Evolutionary conservation across 2,113 vertebrate genomes (phyloP).

Genomic region (Campylorhamphus procurvoides): DNA sequence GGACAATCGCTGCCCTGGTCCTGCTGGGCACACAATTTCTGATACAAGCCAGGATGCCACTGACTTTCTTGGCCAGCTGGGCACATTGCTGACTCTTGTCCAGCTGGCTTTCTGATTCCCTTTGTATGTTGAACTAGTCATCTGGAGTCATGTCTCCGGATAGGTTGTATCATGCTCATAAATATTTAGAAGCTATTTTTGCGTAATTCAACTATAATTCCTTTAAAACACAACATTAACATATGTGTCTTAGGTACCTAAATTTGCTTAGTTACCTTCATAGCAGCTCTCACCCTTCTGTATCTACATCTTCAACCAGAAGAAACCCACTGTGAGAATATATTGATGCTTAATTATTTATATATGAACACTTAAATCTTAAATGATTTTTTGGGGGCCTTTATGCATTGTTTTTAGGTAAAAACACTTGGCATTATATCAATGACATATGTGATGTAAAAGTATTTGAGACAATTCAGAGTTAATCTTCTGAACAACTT

Average conservation of each 20-base stretch:
- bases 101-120: background rate
- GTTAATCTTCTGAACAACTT: background rate
- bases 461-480: background rate
- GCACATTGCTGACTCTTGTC: background rate
- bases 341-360: background rate
- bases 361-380: background rate
- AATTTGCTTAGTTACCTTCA: background rate
- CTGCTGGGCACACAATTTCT: background rate
- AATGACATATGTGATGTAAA: background rate
- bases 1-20: background rate
- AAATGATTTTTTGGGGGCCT: background rate
- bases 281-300: background rate
- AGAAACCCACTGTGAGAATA: background rate
- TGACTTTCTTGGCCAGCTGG: background rate
- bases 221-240: background rate
- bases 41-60: fast-evolving
- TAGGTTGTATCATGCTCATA: background rate
- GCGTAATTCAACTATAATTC: background rate
- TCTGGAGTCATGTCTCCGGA: background rate
- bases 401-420: background rate
- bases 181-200: background rate
- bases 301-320: background rate
- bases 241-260: background rate
- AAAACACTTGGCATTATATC: background rate
- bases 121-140: background rate